Conservation (phyloP, 2,113 vertebrate species). For the Nesogale talazaci region DNA sequence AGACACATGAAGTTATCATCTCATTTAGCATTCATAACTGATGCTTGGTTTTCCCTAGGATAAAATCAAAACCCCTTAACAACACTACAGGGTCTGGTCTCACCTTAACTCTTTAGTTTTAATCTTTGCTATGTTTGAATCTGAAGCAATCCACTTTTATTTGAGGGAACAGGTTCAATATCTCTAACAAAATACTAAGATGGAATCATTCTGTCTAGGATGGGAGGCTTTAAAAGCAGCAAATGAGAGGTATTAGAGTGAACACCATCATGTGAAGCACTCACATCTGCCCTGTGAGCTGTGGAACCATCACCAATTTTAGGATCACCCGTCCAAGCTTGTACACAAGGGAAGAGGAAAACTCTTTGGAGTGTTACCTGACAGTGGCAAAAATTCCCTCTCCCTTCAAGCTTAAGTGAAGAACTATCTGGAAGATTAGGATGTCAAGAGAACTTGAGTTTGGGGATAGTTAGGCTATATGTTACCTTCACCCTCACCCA, state of each 20-base stretch:
- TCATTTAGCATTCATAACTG: not conserved
- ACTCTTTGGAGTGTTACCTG: not conserved
- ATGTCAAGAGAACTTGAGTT: not conserved
- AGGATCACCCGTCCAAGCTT: not conserved
- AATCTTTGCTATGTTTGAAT: not conserved
- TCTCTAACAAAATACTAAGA: constrained; percentile 11
- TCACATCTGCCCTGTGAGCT: no score
- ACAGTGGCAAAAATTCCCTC: not conserved
- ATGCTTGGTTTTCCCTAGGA: not conserved
- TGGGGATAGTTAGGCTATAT: not conserved
- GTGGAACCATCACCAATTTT: not conserved
- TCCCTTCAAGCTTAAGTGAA: not conserved
- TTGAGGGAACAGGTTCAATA: not conserved
- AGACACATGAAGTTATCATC: not conserved
- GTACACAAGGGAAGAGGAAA: not conserved
- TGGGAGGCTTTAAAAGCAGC: not conserved
- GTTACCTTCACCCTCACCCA: not conserved
- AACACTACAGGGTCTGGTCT: not conserved
- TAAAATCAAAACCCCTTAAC: not conserved
- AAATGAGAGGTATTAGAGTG: not conserved
- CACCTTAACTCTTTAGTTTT: not conserved
- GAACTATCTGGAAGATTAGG: not conserved
- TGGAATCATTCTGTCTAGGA: not conserved
- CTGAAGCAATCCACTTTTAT: not conserved
- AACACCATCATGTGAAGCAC: not conserved